Percentiles rank a stretch among this genome's conserved stretches.
These are phyloP conservation scores for Rhamphomyia laevipes DNA, from an alignment of 2,888 invertebrate genomes.

Conservation along the genomic window DNA sequence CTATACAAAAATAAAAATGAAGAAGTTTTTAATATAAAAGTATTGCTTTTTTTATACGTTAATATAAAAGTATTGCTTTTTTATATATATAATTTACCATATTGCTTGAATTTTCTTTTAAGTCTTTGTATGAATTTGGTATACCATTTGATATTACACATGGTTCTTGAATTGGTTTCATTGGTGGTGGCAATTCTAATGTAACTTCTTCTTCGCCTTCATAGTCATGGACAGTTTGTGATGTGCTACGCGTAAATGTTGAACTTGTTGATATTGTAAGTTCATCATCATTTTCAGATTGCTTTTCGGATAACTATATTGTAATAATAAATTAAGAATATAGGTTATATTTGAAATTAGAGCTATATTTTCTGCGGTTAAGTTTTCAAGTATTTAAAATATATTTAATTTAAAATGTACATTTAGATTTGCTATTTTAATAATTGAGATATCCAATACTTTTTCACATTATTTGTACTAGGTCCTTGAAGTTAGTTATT, in stretches of 20 bases:
- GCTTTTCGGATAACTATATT: conserved; percentile 26
- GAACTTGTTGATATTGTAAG: conserved; percentile 18
- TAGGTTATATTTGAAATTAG: too few relatives aligned
- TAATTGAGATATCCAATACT: too few relatives aligned
- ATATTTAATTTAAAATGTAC: too few relatives aligned
- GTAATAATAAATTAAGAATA: too few relatives aligned
- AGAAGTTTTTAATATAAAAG: not conserved
- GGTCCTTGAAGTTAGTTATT: too few relatives aligned
- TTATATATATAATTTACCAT: conserved; percentile 37
- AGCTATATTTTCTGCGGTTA: too few relatives aligned
- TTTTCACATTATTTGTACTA: too few relatives aligned
- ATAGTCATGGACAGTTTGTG: conserved; percentile 21
- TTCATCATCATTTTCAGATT: conserved; percentile 36
- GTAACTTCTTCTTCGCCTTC: conserved; percentile 64
- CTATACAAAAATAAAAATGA: conserved; percentile 29
- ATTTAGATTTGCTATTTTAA: too few relatives aligned
- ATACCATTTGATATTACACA: conserved; percentile 37
- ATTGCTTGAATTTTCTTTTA: conserved; percentile 46
- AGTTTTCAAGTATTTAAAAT: too few relatives aligned
- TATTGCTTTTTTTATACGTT: not conserved
- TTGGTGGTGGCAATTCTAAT: conserved; percentile 85
- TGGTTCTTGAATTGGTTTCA: conserved; percentile 80
- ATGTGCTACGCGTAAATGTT: conserved; percentile 2
- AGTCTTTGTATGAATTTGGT: conserved; percentile 36
- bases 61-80: not conserved